phyloP scores from a whole-genome alignment of 2,888 invertebrate species.

The Stenchaetothrips biformis region DNA sequence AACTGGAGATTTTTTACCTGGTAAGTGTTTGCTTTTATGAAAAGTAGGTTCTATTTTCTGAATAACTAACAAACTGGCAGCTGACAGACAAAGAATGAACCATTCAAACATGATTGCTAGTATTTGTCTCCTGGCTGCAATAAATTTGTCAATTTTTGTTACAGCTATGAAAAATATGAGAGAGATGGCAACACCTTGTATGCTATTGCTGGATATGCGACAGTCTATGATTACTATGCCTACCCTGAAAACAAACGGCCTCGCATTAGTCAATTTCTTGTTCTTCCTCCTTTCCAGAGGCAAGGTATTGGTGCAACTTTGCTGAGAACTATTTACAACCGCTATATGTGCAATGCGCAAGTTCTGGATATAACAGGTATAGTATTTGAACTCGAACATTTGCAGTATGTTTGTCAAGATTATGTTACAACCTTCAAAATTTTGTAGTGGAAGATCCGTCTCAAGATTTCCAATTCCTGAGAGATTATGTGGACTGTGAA shows the following conservation, averaged over 20 bases:
- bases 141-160: slow-evolving; percentile 35
- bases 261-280: slow-evolving; percentile 86
- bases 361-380: slow-evolving; percentile 68
- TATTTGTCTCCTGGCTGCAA: too few species aligned
- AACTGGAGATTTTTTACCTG: slow-evolving; percentile 85
- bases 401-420: slow-evolving; percentile 11
- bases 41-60: too few species aligned
- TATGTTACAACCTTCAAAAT: slow-evolving; percentile 29
- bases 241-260: slow-evolving; percentile 84
- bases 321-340: slow-evolving; percentile 57
- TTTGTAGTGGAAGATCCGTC: slow-evolving; percentile 88
- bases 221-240: slow-evolving; percentile 91
- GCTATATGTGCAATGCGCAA: slow-evolving; percentile 50
- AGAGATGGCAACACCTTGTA: slow-evolving; percentile 57
- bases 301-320: slow-evolving; percentile 79
- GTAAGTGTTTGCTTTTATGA: slow-evolving; percentile 49
- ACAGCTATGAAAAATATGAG: slow-evolving; percentile 65
- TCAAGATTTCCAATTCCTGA: slow-evolving; percentile 77
- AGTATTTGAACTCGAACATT: slow-evolving; percentile 25
- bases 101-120: too few species aligned
- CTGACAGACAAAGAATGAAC: too few species aligned
- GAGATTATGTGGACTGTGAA: slow-evolving; percentile 82
- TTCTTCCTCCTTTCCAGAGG: slow-evolving; percentile 87
- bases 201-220: slow-evolving; percentile 81
- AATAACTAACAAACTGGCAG: too few species aligned